Base-by-base conservation (phyloP, 2,888 invertebrate species). In the Pharmacophagus antenor region DNA sequence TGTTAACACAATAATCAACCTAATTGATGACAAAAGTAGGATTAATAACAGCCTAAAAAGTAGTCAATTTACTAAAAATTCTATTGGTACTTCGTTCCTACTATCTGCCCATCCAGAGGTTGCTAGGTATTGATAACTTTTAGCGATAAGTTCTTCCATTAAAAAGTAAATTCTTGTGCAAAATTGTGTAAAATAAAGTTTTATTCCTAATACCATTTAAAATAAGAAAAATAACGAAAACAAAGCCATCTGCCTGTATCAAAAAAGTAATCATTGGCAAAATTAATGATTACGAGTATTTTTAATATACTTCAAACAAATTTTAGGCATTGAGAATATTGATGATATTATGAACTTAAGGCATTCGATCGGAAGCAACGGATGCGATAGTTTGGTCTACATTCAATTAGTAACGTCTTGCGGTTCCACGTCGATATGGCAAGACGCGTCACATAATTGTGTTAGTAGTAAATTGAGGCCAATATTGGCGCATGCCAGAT, bases 341-440 rank as follows among this genome's bases (percentile, higher is more conserved):
- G n/a, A 31, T 15, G 15, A 12, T 10, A 31, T 15, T 31, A 12
- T 1, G 31, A 10, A 31, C 12, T 47, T 37, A 37, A 18, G 58
- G 52, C 31, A 51, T 58, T 52, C 21, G 23, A 37, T 52, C 7
- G 31, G 37, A 46, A 52, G 52, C 37, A 31, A 21, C n/a, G 17
- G 52, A 58, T 37, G 47, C 52, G 37, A 23, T 37, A 42, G 52
- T 31, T 46, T 18, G 21, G 47, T 22, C 58, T 27, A 58, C 23
- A 58, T 58, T 58, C 46, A 58, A 58, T 58, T 58, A 58, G 21
- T 52, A 5, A 15, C 31, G 27, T 51, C 46, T 5, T 52, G 58
- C 22, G 52, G 52, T 52, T 58, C 22, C 52, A 52, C 23, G 23
- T 47, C 52, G 52, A 52, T 52, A 56, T 42, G 23, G 58, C 52